Evolutionary conservation across 2,888 invertebrate genomes (phyloP), one percentile per base, ranked within the genome.

Genomic region (Antheraea yamamai): DNA sequence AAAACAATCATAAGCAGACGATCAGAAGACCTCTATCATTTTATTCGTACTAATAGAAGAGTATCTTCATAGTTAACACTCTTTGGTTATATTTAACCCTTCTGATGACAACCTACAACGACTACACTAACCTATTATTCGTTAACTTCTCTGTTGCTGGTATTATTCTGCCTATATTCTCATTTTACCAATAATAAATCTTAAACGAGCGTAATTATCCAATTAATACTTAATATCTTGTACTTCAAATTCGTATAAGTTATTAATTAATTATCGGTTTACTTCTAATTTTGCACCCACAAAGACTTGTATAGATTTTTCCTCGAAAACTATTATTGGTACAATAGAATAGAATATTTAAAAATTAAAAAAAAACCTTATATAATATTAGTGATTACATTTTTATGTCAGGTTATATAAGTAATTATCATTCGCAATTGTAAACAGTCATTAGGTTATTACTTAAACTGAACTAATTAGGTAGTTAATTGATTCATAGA

Each of bases 381-480:
- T 66, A 66, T 66, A 6, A 30, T 12, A 26, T 16, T 16, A 30
- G 64, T 30, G 30, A 66, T 30, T 66, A 30, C 16, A 16, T 66
- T 66, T 66, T 66, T 66, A 66, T 66, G 64, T 66, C 64, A 66
- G 61, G 20, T 23, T 61, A 26, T 16, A 66, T 66, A 66, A 66
- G 14, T 66, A 10, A 66, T 30, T 30, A 66, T 30, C 64, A 30
- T 61, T 61, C 8, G 23, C 23, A n/a, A 61, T 66, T 30, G 64
- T 66, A 66, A 66, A 66, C 26, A 66, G 30, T 30, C 12, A 66
- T 30, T 66, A 66, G 4, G 16, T 66, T 16, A 66, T 14, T 66
- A 66, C 30, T 66, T 30, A 66, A 30, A 20, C 12, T 30, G 12
- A 30, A 66, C 26, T 66, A 30, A 66, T 66, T 66, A 30, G 26